Base-by-base conservation (phyloP, 2,113 vertebrate species). In the Gavia stellata region DNA sequence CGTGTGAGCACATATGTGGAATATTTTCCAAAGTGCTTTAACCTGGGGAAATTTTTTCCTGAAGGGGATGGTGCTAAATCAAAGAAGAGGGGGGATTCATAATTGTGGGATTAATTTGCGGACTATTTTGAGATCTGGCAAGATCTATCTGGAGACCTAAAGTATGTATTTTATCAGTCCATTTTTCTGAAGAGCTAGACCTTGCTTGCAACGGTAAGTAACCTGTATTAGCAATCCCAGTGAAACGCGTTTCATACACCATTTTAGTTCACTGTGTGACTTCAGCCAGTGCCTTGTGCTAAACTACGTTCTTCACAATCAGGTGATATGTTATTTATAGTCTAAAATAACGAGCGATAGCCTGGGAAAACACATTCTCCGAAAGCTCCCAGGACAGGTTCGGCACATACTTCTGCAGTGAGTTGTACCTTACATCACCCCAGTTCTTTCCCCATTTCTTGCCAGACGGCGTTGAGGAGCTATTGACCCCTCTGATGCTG, bases 331-430 rank as follows among this genome's bases (percentile, higher is more conserved):
- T 53, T 53, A 74, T 33, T 61, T 47, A 28, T 47, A 17, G 56
- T 28, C 40, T 16, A 50, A 55, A 49, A 10, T 42, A 26, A 23
- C 2, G 17, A 68, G 67, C 2, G 4, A 18, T 49, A 26, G 29
- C 34, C n/a, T 24, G 55, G 74, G 82, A 47, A 28, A 23, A 31
- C 17, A 1, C 33, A 1, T 59, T 34, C 74, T 17, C 52, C 31
- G 29, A 6, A 29, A 42, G 79, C 24, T 68, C 71, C 70, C 20
- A 1, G 62, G 62, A 70, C 68, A 44, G 40, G 49, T 42, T 40
- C 2, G 3, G 38, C 26, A 19, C 10, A 0, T 55, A 33, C 68
- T 74, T 55, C 28, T 5, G 0, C 0, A 6, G 38, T 47, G 82
- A 53, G 45, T 18, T 55, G 61, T 33, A 24, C 55, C 45, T 36